Evolutionary conservation across 2,888 invertebrate species (phyloP).

Genomic region (Micoletzkya japonica): DNA sequence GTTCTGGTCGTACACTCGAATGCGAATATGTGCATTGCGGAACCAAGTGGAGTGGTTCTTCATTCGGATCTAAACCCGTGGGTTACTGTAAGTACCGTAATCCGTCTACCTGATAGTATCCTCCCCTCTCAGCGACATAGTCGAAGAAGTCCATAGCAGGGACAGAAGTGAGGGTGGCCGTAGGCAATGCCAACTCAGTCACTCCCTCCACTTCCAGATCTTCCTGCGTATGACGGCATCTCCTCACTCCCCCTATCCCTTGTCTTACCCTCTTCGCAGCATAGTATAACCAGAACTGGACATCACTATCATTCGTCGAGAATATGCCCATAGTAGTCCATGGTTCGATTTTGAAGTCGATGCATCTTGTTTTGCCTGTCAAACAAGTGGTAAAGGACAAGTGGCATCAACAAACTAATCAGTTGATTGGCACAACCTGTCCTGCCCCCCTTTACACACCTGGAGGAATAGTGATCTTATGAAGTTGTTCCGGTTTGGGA

Average conservation of each 20-base stretch:
- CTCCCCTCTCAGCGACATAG: slow-evolving; percentile 38
- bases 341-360: slow-evolving; percentile 36
- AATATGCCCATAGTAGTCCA: slow-evolving; percentile 39
- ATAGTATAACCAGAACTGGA: slow-evolving; percentile 41
- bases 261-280: slow-evolving; percentile 35
- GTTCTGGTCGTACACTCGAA: slow-evolving; percentile 23
- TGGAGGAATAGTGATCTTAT: slow-evolving; percentile 43
- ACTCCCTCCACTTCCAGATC: slow-evolving; percentile 34
- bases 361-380: slow-evolving; percentile 32
- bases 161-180: slow-evolving; percentile 31
- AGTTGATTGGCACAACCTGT: not conserved
- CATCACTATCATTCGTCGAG: slow-evolving; percentile 45
- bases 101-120: slow-evolving; percentile 37
- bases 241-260: not conserved
- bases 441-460: slow-evolving; percentile 29
- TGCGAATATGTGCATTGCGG: slow-evolving; percentile 3
- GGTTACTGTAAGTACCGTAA: not conserved
- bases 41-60: slow-evolving; percentile 26
- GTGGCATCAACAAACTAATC: not conserved
- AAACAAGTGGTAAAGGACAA: not conserved
- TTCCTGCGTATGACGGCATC: slow-evolving; percentile 27
- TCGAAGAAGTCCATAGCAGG: slow-evolving; percentile 46
- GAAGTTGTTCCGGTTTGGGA: slow-evolving; percentile 38
- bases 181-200: slow-evolving; percentile 33
- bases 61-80: slow-evolving; percentile 15